Conservation (phyloP, 2,797 vertebrate species). For the Falco peregrinus region DNA sequence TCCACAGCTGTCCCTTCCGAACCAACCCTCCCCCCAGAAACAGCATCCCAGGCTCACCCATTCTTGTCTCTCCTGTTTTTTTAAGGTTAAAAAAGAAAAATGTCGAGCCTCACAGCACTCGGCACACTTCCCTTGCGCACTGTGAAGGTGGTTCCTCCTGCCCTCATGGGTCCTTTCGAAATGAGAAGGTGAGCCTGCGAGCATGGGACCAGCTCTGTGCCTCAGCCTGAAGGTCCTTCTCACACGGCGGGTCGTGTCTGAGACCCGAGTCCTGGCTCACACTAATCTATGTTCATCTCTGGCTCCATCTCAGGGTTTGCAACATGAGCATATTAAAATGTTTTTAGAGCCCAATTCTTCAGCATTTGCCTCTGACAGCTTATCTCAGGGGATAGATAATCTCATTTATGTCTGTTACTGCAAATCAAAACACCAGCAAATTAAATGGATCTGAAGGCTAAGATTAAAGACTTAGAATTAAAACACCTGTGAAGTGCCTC, state of each 20-base stretch:
- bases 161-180: not conserved
- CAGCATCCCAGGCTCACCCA: not conserved
- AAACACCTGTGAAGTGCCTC: not conserved
- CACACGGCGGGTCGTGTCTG: rapidly evolving
- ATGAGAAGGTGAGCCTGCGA: not conserved
- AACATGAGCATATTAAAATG: not conserved
- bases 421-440: slow-evolving; percentile 29
- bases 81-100: not conserved
- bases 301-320: not conserved
- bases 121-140: rapidly evolving
- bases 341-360: not conserved
- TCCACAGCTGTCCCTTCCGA: not conserved
- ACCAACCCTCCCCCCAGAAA: not conserved
- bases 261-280: not conserved
- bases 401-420: not conserved
- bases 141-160: not conserved
- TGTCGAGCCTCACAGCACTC: rapidly evolving
- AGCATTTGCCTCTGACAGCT: not conserved
- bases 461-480: slow-evolving; percentile 10
- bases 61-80: not conserved
- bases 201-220: not conserved
- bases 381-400: not conserved
- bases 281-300: rapidly evolving
- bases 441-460: slow-evolving; percentile 14
- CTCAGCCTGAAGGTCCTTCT: not conserved